These are phyloP conservation scores for Hippocampus abdominalis DNA, from an alignment of 2,113 vertebrate genomes.

Conservation along the genomic window DNA sequence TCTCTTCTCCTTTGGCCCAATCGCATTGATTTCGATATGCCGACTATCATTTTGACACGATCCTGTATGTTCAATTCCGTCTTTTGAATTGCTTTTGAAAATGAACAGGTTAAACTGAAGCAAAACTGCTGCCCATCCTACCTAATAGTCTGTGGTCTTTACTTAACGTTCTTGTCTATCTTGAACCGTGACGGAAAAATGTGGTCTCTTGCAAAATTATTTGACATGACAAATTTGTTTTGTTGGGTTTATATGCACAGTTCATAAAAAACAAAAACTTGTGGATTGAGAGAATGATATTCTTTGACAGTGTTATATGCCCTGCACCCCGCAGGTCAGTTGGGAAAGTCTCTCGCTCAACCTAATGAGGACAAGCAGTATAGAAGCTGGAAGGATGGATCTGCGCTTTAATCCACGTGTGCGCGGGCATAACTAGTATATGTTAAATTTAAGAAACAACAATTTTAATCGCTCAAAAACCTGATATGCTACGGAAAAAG, in stretches of 20 bases:
- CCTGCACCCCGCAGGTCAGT: not conserved
- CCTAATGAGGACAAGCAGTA: not conserved
- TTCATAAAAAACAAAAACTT: constrained; percentile 44
- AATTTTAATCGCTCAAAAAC: too few relatives aligned
- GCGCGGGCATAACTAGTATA: too few relatives aligned
- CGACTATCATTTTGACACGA: constrained; percentile 4
- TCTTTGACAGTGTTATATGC: constrained; percentile 47
- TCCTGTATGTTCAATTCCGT: constrained; percentile 8
- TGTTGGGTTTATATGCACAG: constrained; percentile 27
- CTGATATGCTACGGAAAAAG: too few relatives aligned
- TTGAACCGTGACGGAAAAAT: constrained; percentile 7
- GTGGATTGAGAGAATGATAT: constrained; percentile 44
- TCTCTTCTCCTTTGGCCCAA: constrained; percentile 23
- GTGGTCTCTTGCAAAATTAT: constrained; percentile 21
- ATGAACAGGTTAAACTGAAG: not conserved
- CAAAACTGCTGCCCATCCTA: not conserved
- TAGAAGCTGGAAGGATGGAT: not conserved
- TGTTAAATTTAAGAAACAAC: too few relatives aligned
- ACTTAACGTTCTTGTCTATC: not conserved
- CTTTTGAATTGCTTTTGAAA: constrained; percentile 13
- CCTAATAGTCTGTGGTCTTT: not conserved
- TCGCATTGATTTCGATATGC: constrained; percentile 12
- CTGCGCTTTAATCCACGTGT: too few relatives aligned
- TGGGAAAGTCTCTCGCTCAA: not conserved
- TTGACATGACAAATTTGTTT: constrained; percentile 33